Percentiles rank a stretch among this genome's conserved stretches.
Evolutionary conservation across 92 coral and sea anemone genomes (phyloP).

Genomic region (Bergia puertoricense): DNA sequence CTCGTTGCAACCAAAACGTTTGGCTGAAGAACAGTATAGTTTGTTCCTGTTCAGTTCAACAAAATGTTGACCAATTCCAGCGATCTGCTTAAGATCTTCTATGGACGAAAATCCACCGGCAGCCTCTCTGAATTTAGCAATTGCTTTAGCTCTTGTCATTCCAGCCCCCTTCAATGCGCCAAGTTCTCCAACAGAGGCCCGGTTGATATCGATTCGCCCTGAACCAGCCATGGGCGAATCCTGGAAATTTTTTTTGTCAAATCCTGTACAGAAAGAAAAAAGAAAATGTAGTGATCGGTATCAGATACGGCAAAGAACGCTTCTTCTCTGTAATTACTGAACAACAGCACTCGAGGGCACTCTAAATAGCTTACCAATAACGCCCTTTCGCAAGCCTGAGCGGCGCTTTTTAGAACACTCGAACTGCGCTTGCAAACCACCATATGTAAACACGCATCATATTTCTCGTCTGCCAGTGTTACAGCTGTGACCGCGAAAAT

Average conservation of each 20-base stretch:
- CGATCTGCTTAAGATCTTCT: constrained; percentile 79
- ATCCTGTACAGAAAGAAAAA: constrained; percentile 16
- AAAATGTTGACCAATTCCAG: constrained; percentile 84
- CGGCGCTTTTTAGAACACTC: not conserved
- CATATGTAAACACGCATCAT: constrained; percentile 4
- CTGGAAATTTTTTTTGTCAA: not conserved
- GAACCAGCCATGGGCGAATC: constrained; percentile 82
- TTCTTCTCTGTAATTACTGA: no score
- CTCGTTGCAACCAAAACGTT: constrained; percentile 31
- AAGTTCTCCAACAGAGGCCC: constrained; percentile 85
- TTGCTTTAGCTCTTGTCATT: constrained; percentile 82
- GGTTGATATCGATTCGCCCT: constrained; percentile 86
- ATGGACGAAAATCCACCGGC: constrained; percentile 88
- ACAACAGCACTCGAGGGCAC: not conserved
- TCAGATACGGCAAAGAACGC: not conserved
- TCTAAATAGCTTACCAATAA: not conserved
- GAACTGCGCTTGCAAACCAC: constrained; percentile 11
- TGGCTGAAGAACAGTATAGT: constrained; percentile 74
- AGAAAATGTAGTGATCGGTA: not conserved
- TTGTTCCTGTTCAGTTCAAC: constrained; percentile 74
- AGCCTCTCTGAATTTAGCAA: constrained; percentile 84
- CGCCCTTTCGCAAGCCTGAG: constrained; percentile 18
- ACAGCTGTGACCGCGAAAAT: constrained; percentile 35
- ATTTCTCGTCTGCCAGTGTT: not conserved
- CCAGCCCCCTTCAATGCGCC: constrained; percentile 88